A percentile compares a stretch with the other conserved stretches of the same genome.
These are phyloP conservation scores for Elegia similella DNA, from an alignment of 2,888 invertebrate species.

Conservation along the genomic window DNA sequence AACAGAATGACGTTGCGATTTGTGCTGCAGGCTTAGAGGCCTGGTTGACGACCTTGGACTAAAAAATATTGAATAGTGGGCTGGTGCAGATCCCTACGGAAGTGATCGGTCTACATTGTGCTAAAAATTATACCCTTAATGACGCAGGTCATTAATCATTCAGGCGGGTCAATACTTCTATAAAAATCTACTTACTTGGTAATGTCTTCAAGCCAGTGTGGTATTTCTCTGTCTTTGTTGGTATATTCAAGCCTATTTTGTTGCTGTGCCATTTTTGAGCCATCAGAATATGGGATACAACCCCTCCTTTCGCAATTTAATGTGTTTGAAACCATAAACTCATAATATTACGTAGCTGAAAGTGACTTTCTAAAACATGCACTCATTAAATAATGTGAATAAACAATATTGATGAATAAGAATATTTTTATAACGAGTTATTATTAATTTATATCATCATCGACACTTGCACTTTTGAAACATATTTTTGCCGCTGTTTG, in stretches of 20 bases:
- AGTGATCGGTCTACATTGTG: conserved; percentile 42
- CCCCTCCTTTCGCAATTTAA: conserved; percentile 9
- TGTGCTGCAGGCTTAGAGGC: conserved; percentile 1
- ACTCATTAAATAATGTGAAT: conserved; percentile 13
- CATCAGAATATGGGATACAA: conserved; percentile 43
- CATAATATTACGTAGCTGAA: conserved; percentile 18
- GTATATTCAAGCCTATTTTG: conserved; percentile 57
- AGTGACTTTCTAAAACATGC: neutral
- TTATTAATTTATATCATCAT: conserved; percentile 38
- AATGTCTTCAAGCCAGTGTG: conserved; percentile 71
- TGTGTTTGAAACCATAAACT: conserved; percentile 2
- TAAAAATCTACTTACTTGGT: conserved; percentile 56
- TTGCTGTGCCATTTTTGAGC: conserved; percentile 67
- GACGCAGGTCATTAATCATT: conserved; percentile 49
- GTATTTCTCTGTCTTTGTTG: conserved; percentile 53
- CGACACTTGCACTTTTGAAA: conserved; percentile 73
- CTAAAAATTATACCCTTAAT: conserved; percentile 32
- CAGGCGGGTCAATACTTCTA: conserved; percentile 24
- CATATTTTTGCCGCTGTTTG: conserved; percentile 74
- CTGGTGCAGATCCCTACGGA: conserved; percentile 29
- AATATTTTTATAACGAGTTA: conserved; percentile 10
- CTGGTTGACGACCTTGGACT: conserved; percentile 25
- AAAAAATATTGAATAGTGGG: conserved; percentile 10
- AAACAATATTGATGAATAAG: conserved; percentile 14
- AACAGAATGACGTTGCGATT: conserved; percentile 13